Base-by-base conservation (phyloP, 2,888 invertebrate genomes). In the Ophion ventricosus region DNA sequence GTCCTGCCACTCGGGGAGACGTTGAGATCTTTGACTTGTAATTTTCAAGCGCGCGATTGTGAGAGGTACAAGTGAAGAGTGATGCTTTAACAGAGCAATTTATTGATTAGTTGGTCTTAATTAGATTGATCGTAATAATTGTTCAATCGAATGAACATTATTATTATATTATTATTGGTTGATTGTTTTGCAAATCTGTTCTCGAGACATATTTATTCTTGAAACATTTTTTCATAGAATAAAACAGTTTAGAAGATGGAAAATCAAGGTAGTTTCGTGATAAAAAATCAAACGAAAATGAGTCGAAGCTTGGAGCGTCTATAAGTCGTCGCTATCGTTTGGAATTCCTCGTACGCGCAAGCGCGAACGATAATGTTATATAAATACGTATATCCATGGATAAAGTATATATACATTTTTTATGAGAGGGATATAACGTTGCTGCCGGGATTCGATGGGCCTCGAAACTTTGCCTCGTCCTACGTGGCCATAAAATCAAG, bases 361-460 rank as follows among this genome's bases (percentile, higher is more conserved):
- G 49, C 49, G 17, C 14, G 49, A 11, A 49, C n/a, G 14, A 67
- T 43, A 66, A 66, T 43, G 20, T 66, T 66, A 43, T 20, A 20
- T 66, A 43, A 26, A 23, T 23, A 25, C n/a, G 23, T 49, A 35
- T 66, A 66, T 66, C 3, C 43, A 43, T 43, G 49, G 17, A 49
- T 49, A 49, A 43, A 23, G 14, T 43, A 66, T 43, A 23, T 10
- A n/a, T 23, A 7, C 20, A 20, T 66, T 43, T 64, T 64, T 64
- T 35, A 35, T 40, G 43, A 8, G 11, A 66, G 66, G 43, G 20
- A 14, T 20, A 43, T 20, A 43, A 66, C 10, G 25, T 67, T 35
- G 25, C 67, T 25, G 25, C 49, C 14, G 67, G 49, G 49, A 26
- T 67, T 67, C 49, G 49, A 49, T 49, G 25, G 67, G 49, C 17